These are phyloP conservation scores for Halcyon smyrnensis DNA, from an alignment of 2,797 vertebrate species.

Conservation along the genomic window DNA sequence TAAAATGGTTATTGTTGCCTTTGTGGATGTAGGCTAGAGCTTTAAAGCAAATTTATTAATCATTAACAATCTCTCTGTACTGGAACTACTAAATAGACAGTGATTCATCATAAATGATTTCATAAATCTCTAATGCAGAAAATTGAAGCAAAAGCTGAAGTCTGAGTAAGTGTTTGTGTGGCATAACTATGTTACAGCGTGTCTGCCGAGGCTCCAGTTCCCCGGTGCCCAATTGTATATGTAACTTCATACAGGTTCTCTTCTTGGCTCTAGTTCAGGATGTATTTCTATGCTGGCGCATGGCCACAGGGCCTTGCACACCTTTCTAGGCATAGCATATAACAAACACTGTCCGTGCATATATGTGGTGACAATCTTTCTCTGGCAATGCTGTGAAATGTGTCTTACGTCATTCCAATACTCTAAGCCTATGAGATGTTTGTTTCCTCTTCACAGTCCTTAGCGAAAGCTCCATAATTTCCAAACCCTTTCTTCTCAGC, in stretches of 20 bases:
- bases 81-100: neutral
- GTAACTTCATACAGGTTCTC: neutral
- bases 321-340: neutral
- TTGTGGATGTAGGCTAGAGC: neutral
- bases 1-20: neutral
- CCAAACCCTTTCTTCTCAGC: neutral
- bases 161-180: neutral
- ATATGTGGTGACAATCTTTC: neutral
- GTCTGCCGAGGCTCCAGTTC: rapidly evolving
- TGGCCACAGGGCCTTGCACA: neutral
- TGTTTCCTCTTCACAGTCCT: neutral
- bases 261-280: neutral
- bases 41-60: neutral
- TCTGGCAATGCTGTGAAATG: neutral
- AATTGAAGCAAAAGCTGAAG: neutral
- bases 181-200: neutral
- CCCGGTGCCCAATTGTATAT: neutral
- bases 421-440: neutral
- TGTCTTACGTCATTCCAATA: neutral
- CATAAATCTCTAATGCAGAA: neutral
- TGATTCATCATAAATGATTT: neutral
- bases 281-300: neutral
- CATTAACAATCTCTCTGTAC: neutral
- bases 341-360: neutral
- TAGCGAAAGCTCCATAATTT: neutral